Evolutionary conservation across 2,113 vertebrate genomes (phyloP).

Genomic region (Brachypodius melanocephalos): DNA sequence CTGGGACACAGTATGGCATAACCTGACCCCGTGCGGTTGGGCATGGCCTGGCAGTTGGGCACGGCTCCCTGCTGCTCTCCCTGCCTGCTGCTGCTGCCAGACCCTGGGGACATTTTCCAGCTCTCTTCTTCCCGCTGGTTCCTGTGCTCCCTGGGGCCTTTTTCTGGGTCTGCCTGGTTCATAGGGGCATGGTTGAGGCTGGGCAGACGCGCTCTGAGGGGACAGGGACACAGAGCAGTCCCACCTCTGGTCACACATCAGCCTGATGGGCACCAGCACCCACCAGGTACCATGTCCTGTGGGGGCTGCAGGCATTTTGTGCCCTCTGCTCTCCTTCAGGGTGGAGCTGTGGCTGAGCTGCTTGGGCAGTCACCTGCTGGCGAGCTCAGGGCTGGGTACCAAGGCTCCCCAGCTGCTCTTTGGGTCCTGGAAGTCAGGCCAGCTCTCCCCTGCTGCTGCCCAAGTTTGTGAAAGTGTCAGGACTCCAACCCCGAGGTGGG

Average conservation of each 20-base stretch:
- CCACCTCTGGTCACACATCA: accelerated
- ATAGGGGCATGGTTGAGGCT: accelerated
- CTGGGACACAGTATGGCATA: background rate
- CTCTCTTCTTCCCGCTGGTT: background rate
- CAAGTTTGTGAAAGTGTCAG: background rate
- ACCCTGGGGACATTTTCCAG: slow-evolving; percentile 34
- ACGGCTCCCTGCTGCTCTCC: background rate
- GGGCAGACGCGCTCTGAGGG: background rate
- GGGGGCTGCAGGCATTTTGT: background rate
- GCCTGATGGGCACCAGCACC: background rate
- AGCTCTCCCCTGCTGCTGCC: background rate
- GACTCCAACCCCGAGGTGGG: background rate
- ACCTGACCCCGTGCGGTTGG: accelerated
- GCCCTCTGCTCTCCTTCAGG: background rate
- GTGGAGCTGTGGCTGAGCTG: background rate
- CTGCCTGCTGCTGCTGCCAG: background rate
- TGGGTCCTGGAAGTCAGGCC: background rate
- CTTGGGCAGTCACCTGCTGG: background rate
- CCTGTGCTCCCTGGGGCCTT: background rate
- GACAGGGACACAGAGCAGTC: accelerated
- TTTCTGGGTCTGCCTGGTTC: background rate
- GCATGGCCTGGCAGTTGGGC: background rate
- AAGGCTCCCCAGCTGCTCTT: background rate
- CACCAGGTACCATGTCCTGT: accelerated
- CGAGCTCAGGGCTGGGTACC: background rate